phyloP scores from a whole-genome alignment of 2,888 invertebrate genomes.

The Apotomis turbidana region DNA sequence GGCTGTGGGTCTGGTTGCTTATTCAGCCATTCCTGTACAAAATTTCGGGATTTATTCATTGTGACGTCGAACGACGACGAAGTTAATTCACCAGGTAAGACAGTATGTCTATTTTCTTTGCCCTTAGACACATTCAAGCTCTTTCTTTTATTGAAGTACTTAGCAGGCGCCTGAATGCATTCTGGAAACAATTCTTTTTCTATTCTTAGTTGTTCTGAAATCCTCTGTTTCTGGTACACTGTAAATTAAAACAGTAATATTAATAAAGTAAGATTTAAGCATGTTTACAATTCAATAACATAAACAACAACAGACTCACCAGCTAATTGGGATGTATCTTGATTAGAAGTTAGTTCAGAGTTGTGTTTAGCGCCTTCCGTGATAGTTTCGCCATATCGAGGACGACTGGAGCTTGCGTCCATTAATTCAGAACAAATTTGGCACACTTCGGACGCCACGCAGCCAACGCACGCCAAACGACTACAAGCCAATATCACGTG shows the following conservation, averaged over 20 bases:
- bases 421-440: slow-evolving; percentile 58
- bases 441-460: slow-evolving; percentile 58
- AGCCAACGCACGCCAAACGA: slow-evolving; percentile 66
- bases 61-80: slow-evolving; percentile 47
- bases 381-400: slow-evolving; percentile 55
- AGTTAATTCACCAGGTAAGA: slow-evolving; percentile 63
- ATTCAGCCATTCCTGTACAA: slow-evolving; percentile 71
- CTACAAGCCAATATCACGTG: slow-evolving; percentile 67
- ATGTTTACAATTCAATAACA: background rate
- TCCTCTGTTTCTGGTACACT: slow-evolving; percentile 63
- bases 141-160: slow-evolving; percentile 73
- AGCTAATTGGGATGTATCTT: slow-evolving; percentile 64
- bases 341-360: slow-evolving; percentile 56
- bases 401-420: slow-evolving; percentile 34
- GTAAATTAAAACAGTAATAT: slow-evolving; percentile 48
- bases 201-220: slow-evolving; percentile 66
- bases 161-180: slow-evolving; percentile 73
- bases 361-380: slow-evolving; percentile 58
- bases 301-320: slow-evolving; percentile 53
- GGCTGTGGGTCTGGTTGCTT: slow-evolving; percentile 53
- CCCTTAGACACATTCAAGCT: slow-evolving; percentile 49
- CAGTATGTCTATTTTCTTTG: slow-evolving; percentile 60
- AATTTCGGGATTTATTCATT: slow-evolving; percentile 63
- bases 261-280: background rate
- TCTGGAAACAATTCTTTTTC: slow-evolving; percentile 75